Conservation (phyloP, 2,888 invertebrate species). For the Aporophyla lueneburgensis region DNA sequence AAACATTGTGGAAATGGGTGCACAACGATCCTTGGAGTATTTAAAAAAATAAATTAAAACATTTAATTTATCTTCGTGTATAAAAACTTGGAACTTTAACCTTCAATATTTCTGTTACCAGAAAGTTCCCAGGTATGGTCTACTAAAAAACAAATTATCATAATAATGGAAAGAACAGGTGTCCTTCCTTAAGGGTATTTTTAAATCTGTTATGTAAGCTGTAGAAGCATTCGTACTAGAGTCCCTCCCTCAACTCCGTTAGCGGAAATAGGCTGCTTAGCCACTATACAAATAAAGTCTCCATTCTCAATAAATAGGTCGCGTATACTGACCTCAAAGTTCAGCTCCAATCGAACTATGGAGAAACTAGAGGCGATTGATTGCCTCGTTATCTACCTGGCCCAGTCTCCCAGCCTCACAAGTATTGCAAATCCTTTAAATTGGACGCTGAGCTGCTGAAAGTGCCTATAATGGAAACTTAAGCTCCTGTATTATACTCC, state of each 20-base stretch:
- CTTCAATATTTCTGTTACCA: not conserved
- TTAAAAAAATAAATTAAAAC: not conserved
- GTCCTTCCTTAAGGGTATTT: not conserved
- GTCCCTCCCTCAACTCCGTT: not conserved
- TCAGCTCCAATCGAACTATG: conserved; percentile 40
- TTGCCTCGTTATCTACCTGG: conserved; percentile 55
- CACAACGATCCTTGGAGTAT: not conserved
- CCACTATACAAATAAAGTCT: conserved; percentile 3
- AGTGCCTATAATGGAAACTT: conserved; percentile 60
- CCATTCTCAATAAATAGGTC: conserved; percentile 28
- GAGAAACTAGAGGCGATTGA: conserved; percentile 35
- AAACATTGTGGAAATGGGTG: not conserved
- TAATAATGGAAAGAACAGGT: not conserved
- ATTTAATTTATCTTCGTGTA: not conserved
- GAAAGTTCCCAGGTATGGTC: not conserved
- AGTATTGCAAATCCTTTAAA: conserved; percentile 55
- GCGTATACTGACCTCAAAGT: conserved; percentile 45
- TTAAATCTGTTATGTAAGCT: not conserved
- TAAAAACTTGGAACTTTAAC: not conserved
- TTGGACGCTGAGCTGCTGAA: conserved; percentile 52
- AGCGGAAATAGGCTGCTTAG: not conserved
- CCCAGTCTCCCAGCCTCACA: conserved; percentile 37
- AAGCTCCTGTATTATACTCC: conserved; percentile 52
- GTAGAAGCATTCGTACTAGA: not conserved
- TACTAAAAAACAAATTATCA: not conserved